Percentiles rank a stretch among this genome's conserved stretches.
Conservation (phyloP, 1,140 invertebrate species). For the Anastatus disparis region DNA sequence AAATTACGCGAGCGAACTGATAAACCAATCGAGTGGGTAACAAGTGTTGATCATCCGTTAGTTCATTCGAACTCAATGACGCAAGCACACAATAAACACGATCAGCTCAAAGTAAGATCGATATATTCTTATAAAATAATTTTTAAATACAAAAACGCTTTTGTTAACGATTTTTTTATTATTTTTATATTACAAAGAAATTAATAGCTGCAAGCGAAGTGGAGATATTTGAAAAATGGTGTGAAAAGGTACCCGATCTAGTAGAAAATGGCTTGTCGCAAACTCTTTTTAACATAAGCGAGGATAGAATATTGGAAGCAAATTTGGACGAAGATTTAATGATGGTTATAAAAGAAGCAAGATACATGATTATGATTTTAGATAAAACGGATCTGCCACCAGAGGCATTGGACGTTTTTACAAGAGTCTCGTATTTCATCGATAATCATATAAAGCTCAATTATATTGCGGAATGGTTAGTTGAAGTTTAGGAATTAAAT, state of each 20-base stretch:
- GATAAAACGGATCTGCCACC: constrained; percentile 68
- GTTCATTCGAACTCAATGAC: neutral
- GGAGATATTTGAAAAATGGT: constrained; percentile 10
- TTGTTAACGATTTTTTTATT: neutral
- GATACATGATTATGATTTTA: constrained; percentile 70
- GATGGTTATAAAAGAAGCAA: constrained; percentile 68
- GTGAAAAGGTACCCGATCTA: neutral
- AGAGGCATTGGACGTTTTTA: constrained; percentile 68
- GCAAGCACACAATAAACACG: neutral
- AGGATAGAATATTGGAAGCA: neutral
- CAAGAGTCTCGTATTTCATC: neutral
- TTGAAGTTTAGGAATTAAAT: too few relatives aligned
- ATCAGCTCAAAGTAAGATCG: constrained; percentile 3
- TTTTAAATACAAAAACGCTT: too few relatives aligned
- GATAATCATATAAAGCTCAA: neutral
- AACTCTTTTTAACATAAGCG: constrained; percentile 2
- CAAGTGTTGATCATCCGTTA: constrained; percentile 16
- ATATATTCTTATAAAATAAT: too few relatives aligned
- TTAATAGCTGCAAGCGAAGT: neutral
- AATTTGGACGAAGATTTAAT: constrained; percentile 47
- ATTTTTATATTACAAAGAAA: neutral
- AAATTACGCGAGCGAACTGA: constrained; percentile 74
- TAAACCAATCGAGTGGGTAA: constrained; percentile 67
- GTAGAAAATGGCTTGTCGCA: neutral
- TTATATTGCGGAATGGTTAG: constrained; percentile 22